Conservation (phyloP, 2,797 vertebrate genomes). For the Myiotriccus ornatus region DNA sequence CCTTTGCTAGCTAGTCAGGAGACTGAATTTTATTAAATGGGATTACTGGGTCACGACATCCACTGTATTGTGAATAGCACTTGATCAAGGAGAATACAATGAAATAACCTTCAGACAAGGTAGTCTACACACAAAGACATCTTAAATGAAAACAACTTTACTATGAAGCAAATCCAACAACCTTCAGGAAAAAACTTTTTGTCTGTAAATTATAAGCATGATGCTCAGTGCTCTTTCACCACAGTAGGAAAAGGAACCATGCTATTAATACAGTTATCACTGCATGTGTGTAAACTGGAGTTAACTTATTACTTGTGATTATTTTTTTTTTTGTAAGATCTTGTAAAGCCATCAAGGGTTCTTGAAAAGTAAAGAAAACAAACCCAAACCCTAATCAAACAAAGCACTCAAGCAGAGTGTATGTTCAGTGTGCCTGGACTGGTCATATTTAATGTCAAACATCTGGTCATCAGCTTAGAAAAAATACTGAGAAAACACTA, state of each 20-base stretch:
- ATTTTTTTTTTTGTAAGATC: not conserved
- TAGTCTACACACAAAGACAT: slow-evolving; percentile 17
- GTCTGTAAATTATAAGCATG: not conserved
- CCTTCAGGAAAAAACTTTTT: not conserved
- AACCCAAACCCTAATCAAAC: not conserved
- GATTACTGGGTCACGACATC: slow-evolving; percentile 31
- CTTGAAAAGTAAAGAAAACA: not conserved
- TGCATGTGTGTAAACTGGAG: not conserved
- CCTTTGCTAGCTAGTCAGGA: not conserved
- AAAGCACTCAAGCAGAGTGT: not conserved
- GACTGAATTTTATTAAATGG: slow-evolving; percentile 24
- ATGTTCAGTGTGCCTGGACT: not conserved
- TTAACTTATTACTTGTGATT: not conserved
- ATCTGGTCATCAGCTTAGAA: not conserved
- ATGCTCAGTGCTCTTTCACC: not conserved
- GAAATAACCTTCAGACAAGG: slow-evolving; percentile 48
- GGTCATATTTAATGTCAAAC: not conserved
- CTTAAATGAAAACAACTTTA: slow-evolving; percentile 15
- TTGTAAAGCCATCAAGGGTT: not conserved
- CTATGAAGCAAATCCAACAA: not conserved
- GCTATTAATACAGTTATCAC: not conserved
- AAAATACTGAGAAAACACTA: not conserved
- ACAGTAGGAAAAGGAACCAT: not conserved
- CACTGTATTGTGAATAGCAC: not conserved
- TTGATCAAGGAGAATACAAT: slow-evolving; percentile 21